Evolutionary conservation across 2,888 invertebrate genomes (phyloP), one percentile per base, ranked within the genome.

Genomic region (Phytoseiulus persimilis): DNA sequence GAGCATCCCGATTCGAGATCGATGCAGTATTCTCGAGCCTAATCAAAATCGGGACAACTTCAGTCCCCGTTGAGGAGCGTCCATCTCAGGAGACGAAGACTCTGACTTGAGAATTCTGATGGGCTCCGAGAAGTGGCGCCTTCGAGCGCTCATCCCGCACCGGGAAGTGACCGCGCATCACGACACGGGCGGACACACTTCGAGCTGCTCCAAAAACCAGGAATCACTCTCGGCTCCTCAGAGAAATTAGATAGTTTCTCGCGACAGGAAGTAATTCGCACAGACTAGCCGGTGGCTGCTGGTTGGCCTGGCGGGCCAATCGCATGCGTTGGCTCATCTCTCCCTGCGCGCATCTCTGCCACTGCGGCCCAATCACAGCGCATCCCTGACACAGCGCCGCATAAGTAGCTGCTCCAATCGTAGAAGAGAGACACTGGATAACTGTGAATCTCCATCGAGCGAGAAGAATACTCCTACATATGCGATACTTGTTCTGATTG

Each of bases 321-420:
- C 1, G 65, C 65, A 65, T 65, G 65, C 65, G 65, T 3, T 18
- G 65, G 65, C 65, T 65, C 65, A 65, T 65, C 65, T 65, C 65
- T 65, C 65, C 65, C 65, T 65, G 65, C 65, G 65, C 65, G 65
- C 65, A 65, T 65, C 65, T 65, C 65, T 65, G 65, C 65, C 65
- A 65, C 11, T 65, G 65, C 65, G 65, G 65, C 65, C 65, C 65
- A 65, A 65, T 65, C 65, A 65, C 65, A 65, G 65, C 65, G 65
- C 65, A 65, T 65, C 65, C 65, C 65, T 28, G 5, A 1, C 65
- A 65, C 65, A 18, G 65, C 65, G 65, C 65, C 65, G 65, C 65
- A 65, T 65, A 65, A 65, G 65, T 65, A 65, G 65, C 65, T 65
- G 65, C 65, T 65, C 18, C 65, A 23, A 65, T 28, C 65, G 65